Evolutionary conservation across 2,888 invertebrate species (phyloP).

Genomic region (Eupithecia dodoneata): DNA sequence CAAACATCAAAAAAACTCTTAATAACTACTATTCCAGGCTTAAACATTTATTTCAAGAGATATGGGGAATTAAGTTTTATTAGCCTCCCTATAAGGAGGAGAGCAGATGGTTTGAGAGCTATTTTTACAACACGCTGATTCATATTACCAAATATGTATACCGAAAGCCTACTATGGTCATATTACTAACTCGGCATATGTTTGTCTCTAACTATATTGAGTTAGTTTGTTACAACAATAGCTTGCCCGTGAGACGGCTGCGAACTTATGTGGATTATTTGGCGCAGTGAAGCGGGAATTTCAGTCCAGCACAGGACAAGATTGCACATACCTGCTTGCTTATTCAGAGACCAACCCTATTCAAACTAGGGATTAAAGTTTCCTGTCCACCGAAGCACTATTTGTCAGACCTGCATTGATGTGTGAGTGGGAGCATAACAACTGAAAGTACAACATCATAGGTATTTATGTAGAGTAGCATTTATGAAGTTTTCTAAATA

Average conservation of each 20-base stretch:
- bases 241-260: conserved; percentile 63
- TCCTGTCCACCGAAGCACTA: background rate
- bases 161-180: background rate
- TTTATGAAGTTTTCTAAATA: background rate
- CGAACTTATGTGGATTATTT: conserved; percentile 65
- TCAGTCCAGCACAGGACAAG: conserved; percentile 43
- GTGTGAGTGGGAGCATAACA: background rate
- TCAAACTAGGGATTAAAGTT: conserved; percentile 3
- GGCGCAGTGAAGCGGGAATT: conserved; percentile 58
- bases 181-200: background rate
- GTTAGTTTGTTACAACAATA: conserved; percentile 47
- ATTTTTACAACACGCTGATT: background rate
- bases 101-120: background rate
- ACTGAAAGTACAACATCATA: background rate
- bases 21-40: background rate
- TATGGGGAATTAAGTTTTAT: background rate
- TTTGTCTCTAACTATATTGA: conserved; percentile 1
- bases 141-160: background rate
- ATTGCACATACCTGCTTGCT: conserved; percentile 35
- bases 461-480: background rate
- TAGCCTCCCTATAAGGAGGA: background rate
- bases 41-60: background rate
- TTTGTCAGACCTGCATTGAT: background rate
- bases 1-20: background rate
- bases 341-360: background rate